Base-by-base conservation (phyloP, 2,888 invertebrate species). In the Asteroscopus sphinx region DNA sequence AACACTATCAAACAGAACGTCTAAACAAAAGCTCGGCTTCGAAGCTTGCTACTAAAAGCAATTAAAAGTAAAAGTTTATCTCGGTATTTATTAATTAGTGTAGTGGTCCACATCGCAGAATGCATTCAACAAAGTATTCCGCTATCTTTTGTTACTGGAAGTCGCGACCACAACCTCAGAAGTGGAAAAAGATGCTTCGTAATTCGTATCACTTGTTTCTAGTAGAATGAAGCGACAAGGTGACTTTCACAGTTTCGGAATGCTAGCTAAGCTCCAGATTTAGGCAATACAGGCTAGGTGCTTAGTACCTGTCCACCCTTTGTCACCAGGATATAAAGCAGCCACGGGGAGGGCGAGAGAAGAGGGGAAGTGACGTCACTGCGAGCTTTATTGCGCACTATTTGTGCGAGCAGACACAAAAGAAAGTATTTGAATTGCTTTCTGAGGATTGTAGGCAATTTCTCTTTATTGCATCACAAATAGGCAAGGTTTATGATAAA, bases 341-440 rank as follows among this genome's bases (percentile, higher is more conserved):
- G 15, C 6, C 13, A 21, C 1, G 28, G 9, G 2, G 7, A 3
- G 13, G 13, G 42, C 7, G 26, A 7, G 9, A 5, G 4, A 33
- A 0, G 25, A 11, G 7, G 3, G 6, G 39, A 21, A 0, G 44
- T 55, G 60, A 65, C 44, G 68, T 45, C 67, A 60, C 47, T 1
- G 7, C 8, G 13, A 46, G 46, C 36, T 13, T 48, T 66, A 59
- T 40, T 67, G 53, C 60, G 60, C 59, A 25, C 60, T 33, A 42
- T 33, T 48, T 25, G 36, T n/a, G 26, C n/a, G 13, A 6, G 13
- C 35, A 13, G 15, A 21, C 36, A 39, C 36, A 39, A 49, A 54
- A 52, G 47, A 52, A 28, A 47, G 47, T 49, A 54, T 54, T 42
- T 32, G 51, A 37, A 46, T 51, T 26, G 44, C 30, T 2, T 7